Evolutionary conservation across 2,888 invertebrate species (phyloP).

Genomic region (Argyresthia albistria): DNA sequence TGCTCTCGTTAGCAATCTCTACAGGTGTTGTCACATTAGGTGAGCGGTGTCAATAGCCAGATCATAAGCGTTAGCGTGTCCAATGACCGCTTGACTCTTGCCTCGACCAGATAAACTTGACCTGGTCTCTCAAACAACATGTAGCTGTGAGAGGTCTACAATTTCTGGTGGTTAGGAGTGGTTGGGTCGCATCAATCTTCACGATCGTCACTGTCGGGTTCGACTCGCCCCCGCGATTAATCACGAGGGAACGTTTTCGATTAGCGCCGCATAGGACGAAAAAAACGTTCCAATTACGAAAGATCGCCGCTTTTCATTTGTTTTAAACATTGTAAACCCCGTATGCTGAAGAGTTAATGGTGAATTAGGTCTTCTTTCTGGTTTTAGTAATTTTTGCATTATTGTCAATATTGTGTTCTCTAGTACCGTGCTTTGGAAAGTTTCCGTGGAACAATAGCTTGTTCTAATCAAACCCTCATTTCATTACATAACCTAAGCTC

Average conservation of each 20-base stretch:
- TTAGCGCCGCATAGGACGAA: slow-evolving; percentile 36
- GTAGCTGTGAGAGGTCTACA: neutral
- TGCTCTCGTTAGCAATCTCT: neutral
- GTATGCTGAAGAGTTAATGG: too few relatives aligned
- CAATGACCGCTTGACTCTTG: neutral
- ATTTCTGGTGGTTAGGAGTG: slow-evolving; percentile 7
- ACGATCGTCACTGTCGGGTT: slow-evolving; percentile 51
- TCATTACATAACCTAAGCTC: too few relatives aligned
- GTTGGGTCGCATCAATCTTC: slow-evolving; percentile 50
- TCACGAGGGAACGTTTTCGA: slow-evolving; percentile 59
- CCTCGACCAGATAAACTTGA: neutral
- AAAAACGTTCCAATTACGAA: slow-evolving; percentile 47
- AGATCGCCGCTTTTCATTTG: slow-evolving; percentile 18
- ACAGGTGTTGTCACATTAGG: slow-evolving; percentile 11
- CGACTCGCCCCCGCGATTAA: slow-evolving; percentile 57
- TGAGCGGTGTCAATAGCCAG: slow-evolving; percentile 25
- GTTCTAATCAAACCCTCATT: too few relatives aligned
- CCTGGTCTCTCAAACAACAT: neutral
- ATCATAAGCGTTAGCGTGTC: slow-evolving; percentile 3
- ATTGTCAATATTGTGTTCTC: too few relatives aligned
- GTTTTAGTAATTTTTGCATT: too few relatives aligned
- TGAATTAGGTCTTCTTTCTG: too few relatives aligned
- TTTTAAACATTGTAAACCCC: slow-evolving; percentile 2
- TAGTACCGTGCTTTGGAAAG: too few relatives aligned
- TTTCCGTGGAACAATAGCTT: too few relatives aligned